These are phyloP conservation scores for Piaya cayana DNA, from an alignment of 2,113 vertebrate species.

Conservation along the genomic window DNA sequence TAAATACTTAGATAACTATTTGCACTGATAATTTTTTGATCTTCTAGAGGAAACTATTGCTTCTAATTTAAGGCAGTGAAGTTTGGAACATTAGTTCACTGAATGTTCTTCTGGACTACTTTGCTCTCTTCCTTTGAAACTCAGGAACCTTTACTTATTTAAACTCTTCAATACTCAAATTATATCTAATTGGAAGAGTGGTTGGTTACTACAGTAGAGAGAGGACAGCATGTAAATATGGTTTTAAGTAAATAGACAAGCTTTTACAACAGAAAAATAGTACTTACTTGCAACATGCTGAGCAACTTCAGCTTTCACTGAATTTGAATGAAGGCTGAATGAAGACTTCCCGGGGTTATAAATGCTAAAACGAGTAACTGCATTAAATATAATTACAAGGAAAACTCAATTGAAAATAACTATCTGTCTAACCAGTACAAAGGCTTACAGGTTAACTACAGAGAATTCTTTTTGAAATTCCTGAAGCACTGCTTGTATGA, in stretches of 20 bases:
- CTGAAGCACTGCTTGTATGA: neutral
- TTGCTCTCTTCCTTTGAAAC: neutral
- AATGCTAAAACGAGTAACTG: conserved; percentile 1
- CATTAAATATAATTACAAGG: conserved; percentile 31
- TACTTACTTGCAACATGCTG: conserved; percentile 3
- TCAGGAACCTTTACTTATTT: neutral
- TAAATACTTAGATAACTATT: neutral
- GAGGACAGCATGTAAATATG: neutral
- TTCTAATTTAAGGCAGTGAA: neutral
- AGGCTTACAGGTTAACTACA: neutral
- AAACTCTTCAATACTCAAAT: neutral
- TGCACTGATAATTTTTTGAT: neutral
- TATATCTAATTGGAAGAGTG: neutral
- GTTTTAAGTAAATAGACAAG: neutral
- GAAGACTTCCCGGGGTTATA: neutral
- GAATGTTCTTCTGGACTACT: neutral
- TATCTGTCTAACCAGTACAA: neutral
- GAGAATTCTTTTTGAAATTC: conserved; percentile 4
- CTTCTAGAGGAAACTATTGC: neutral
- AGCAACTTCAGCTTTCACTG: conserved; percentile 31
- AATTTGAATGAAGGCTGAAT: conserved; percentile 5
- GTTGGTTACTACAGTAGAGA: neutral
- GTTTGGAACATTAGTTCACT: neutral
- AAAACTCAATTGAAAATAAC: conserved; percentile 2
- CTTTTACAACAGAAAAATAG: neutral